phyloP scores from a whole-genome alignment of 2,888 invertebrate genomes.

The Chromoteleia sp. region DNA sequence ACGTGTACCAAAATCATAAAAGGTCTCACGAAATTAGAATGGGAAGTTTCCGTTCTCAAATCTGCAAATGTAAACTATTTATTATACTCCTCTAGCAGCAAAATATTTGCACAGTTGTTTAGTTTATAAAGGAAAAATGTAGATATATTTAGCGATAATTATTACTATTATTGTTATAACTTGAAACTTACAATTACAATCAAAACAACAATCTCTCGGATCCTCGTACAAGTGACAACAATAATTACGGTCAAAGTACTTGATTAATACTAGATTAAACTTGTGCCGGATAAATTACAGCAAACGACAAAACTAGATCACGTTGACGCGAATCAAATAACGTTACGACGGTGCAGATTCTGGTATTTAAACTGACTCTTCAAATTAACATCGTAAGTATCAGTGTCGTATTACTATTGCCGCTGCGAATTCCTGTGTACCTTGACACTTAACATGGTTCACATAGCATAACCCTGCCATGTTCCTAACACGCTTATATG shows the following conservation, averaged over 20 bases:
- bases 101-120: too few species aligned
- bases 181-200: conserved; percentile 11
- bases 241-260: conserved; percentile 38
- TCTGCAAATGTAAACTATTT: too few species aligned
- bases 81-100: too few species aligned
- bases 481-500: background rate
- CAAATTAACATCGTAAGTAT: conserved; percentile 42
- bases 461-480: conserved; percentile 13
- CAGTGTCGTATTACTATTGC: conserved; percentile 36
- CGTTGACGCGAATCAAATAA: conserved; percentile 27
- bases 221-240: conserved; percentile 28
- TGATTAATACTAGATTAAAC: conserved; percentile 32
- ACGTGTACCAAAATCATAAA: too few species aligned
- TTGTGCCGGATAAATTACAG: conserved; percentile 31
- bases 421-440: conserved; percentile 8
- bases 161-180: too few species aligned
- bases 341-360: background rate
- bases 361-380: conserved; percentile 38
- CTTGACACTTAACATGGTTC: conserved; percentile 35
- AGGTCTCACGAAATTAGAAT: too few species aligned
- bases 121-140: too few species aligned
- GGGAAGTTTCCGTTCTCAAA: too few species aligned
- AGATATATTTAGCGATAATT: too few species aligned
- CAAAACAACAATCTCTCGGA: conserved; percentile 24
- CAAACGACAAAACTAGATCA: conserved; percentile 26